phyloP scores from a whole-genome alignment of 2,888 invertebrate species.

The Tenthredo distinguenda region DNA sequence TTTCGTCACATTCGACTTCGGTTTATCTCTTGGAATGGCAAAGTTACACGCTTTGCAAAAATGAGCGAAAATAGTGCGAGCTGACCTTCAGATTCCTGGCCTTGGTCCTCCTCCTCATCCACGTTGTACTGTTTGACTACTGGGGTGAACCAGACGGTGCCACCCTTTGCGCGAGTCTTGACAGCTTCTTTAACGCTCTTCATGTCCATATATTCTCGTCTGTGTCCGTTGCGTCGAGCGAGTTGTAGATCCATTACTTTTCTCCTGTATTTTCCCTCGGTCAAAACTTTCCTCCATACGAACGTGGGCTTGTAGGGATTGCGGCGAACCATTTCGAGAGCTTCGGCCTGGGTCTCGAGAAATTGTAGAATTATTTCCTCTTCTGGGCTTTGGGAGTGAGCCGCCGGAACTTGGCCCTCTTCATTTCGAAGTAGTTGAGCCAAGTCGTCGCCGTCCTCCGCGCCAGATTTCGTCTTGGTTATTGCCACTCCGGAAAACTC shows the following conservation, averaged over 20 bases:
- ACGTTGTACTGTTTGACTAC: slow-evolving; percentile 50
- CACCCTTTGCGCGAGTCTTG: slow-evolving; percentile 40
- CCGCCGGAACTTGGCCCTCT: slow-evolving; percentile 7
- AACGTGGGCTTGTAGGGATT: slow-evolving; percentile 80
- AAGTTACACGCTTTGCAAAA: neutral
- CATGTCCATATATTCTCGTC: slow-evolving; percentile 50
- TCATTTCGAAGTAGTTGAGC: slow-evolving; percentile 59
- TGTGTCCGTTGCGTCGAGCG: slow-evolving; percentile 31
- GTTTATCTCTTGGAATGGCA: neutral
- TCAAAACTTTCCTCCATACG: slow-evolving; percentile 81
- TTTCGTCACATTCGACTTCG: neutral
- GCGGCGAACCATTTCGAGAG: slow-evolving; percentile 77
- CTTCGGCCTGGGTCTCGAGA: slow-evolving; percentile 66
- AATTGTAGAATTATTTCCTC: slow-evolving; percentile 68
- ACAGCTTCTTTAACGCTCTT: slow-evolving; percentile 55
- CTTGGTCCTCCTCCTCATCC: slow-evolving; percentile 49
- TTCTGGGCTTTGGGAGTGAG: slow-evolving; percentile 52
- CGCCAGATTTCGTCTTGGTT: slow-evolving; percentile 75
- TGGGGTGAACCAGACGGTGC: slow-evolving; percentile 32
- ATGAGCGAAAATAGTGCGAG: neutral
- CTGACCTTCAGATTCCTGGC: slow-evolving; percentile 41
- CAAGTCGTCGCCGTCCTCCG: slow-evolving; percentile 76
- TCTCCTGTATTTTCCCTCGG: slow-evolving; percentile 80
- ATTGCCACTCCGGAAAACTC: slow-evolving; percentile 59
- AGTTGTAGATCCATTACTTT: slow-evolving; percentile 76